A percentile compares a stretch with the other conserved stretches of the same genome.
Conservation (phyloP, 1,140 invertebrate species). For the Philopotamus ludificatus region DNA sequence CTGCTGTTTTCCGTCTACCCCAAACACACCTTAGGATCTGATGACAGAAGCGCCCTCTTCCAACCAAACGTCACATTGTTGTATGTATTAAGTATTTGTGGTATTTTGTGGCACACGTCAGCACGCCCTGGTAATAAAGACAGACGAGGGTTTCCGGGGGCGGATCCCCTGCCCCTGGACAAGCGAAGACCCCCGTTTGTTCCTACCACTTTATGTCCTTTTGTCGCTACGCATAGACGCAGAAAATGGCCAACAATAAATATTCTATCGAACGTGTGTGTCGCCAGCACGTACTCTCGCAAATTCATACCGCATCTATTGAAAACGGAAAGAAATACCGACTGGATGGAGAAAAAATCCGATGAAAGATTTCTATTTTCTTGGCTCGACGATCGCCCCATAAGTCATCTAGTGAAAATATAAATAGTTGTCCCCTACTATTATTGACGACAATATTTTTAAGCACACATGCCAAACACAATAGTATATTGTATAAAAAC, state of each 20-base stretch:
- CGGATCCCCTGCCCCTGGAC: neutral
- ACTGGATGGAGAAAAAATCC: neutral
- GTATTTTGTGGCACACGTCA: conserved; percentile 1
- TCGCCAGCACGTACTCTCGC: neutral
- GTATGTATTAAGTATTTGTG: neutral
- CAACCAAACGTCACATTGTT: neutral
- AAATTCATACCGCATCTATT: neutral
- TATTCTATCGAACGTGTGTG: conserved; percentile 9
- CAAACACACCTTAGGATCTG: neutral
- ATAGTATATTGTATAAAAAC: no score
- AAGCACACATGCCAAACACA: no score
- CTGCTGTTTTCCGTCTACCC: neutral
- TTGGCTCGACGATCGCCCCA: no score
- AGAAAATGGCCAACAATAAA: conserved; percentile 5
- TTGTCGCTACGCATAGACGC: neutral
- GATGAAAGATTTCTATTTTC: no score
- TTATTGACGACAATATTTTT: no score
- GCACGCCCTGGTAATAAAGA: conserved; percentile 22
- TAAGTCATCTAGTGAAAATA: no score
- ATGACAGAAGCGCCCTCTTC: neutral
- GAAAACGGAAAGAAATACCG: neutral
- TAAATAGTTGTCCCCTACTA: no score
- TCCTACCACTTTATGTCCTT: neutral
- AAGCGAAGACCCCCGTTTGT: neutral
- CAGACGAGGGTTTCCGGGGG: conserved; percentile 21